These are phyloP conservation scores for Hiodon tergisus DNA, from an alignment of 2,113 vertebrate species.

Conservation along the genomic window DNA sequence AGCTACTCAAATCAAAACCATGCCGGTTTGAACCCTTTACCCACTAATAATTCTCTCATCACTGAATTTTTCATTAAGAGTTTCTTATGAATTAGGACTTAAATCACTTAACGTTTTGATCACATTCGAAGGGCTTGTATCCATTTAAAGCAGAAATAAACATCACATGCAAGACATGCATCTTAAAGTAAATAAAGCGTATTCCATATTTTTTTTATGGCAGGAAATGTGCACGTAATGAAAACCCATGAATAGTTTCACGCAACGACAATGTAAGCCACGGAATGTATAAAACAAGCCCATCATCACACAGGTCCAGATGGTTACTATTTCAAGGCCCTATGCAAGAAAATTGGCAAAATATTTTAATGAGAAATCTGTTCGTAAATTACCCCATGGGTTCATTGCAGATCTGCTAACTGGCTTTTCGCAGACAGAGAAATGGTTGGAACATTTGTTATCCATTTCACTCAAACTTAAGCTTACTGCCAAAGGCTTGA, in stretches of 20 bases:
- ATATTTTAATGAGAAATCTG: slow-evolving; percentile 45
- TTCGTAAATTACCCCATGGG: slow-evolving; percentile 32
- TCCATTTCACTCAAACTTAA: slow-evolving; percentile 43
- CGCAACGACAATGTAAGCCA: slow-evolving; percentile 40
- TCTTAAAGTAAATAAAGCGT: too few species aligned
- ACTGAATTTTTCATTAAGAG: too few species aligned
- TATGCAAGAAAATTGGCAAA: slow-evolving; percentile 34
- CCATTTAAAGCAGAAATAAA: too few species aligned
- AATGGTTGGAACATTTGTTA: slow-evolving; percentile 50
- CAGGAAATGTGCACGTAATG: slow-evolving; percentile 30
- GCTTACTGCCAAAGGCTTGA: slow-evolving; percentile 44
- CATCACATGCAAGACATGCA: too few species aligned
- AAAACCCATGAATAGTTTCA: slow-evolving; percentile 41
- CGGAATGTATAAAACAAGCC: slow-evolving; percentile 27
- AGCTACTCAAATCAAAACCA: too few species aligned
- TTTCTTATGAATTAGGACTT: too few species aligned
- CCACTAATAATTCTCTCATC: too few species aligned
- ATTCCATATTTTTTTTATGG: too few species aligned
- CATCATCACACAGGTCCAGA: slow-evolving; percentile 40
- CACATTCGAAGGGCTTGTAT: too few species aligned
- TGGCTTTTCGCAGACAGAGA: slow-evolving; percentile 23
- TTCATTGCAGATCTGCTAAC: slow-evolving; percentile 24
- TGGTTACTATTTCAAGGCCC: slow-evolving; percentile 52
- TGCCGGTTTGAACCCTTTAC: too few species aligned
- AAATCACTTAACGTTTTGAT: too few species aligned